A percentile compares a stretch with the other conserved stretches of the same genome.
Conservation (phyloP, 1,140 invertebrate genomes). For the Heterodera carotae region DNA sequence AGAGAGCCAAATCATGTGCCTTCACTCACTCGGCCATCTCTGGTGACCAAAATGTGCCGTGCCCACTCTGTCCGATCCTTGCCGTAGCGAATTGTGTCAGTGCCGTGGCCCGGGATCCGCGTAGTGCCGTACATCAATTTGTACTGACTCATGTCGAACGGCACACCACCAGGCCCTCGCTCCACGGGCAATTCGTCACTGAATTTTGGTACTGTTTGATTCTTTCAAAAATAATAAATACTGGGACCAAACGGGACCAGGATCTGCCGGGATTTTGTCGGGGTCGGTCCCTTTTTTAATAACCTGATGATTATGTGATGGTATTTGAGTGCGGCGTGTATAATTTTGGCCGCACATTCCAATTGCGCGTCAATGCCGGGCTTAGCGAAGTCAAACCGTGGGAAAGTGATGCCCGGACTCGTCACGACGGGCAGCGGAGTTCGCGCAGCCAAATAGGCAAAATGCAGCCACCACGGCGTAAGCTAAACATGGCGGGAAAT, state of each 20-base stretch:
- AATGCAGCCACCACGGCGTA: conserved; percentile 63
- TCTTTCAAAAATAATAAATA: conserved; percentile 18
- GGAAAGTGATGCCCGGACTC: conserved; percentile 59
- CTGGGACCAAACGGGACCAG: too few relatives aligned
- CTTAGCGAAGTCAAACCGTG: conserved; percentile 46
- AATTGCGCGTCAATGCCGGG: conserved; percentile 53
- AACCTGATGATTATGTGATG: conserved; percentile 53
- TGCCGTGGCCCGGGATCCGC: conserved; percentile 48
- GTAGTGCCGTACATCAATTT: conserved; percentile 60
- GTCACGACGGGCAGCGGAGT: conserved; percentile 61
- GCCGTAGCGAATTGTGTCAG: conserved; percentile 52
- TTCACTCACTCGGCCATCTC: conserved; percentile 61
- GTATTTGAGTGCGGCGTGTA: conserved; percentile 54
- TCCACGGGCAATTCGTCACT: conserved; percentile 55
- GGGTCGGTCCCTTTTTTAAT: too few relatives aligned
- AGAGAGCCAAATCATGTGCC: too few relatives aligned
- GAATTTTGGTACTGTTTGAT: not conserved
- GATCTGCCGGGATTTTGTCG: too few relatives aligned
- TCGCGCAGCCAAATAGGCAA: conserved; percentile 56
- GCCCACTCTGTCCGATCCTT: conserved; percentile 31
- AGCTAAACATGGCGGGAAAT: conserved; percentile 45
- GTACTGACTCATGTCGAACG: conserved; percentile 64
- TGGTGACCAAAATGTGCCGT: conserved; percentile 54
- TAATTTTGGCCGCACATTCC: conserved; percentile 60
- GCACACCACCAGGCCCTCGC: conserved; percentile 47